These are phyloP conservation scores for Gallinago nigripennis DNA, from an alignment of 2,797 vertebrate species.

Conservation along the genomic window DNA sequence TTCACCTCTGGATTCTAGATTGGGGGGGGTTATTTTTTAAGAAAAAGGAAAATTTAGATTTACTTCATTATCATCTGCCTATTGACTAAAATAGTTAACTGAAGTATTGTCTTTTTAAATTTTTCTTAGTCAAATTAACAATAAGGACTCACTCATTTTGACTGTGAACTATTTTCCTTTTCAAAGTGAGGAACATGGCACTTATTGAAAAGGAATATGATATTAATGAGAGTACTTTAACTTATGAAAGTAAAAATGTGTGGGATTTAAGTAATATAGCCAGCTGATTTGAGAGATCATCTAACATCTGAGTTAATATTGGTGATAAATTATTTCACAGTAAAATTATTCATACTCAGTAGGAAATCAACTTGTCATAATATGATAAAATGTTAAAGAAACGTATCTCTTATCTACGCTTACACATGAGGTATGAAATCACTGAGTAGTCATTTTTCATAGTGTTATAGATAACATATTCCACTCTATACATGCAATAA, in stretches of 20 bases:
- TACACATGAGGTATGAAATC: constrained; percentile 64
- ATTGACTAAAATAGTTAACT: neutral
- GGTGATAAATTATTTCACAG: constrained; percentile 76
- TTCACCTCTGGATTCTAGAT: neutral
- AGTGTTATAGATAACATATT: neutral
- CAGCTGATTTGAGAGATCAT: constrained; percentile 64
- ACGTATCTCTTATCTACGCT: constrained; percentile 58
- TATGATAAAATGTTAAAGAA: constrained; percentile 78
- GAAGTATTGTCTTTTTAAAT: neutral
- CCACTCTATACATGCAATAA: neutral
- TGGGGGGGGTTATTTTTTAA: neutral
- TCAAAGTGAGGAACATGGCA: constrained; percentile 43
- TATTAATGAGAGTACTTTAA: constrained; percentile 73
- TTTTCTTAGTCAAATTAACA: neutral
- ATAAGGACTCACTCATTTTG: neutral
- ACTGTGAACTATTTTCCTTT: constrained; percentile 1
- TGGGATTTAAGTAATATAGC: constrained; percentile 65
- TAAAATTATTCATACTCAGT: constrained; percentile 74
- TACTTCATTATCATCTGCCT: neutral
- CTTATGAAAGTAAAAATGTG: constrained; percentile 68
- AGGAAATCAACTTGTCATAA: constrained; percentile 79
- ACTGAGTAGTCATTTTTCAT: neutral
- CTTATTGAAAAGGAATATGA: constrained; percentile 43
- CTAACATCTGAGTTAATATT: constrained; percentile 71
- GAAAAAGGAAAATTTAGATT: neutral